Percentiles rank a stretch among this genome's conserved stretches.
These are phyloP conservation scores for Poecilia latipinna DNA, from an alignment of 2,113 vertebrate genomes.

Conservation along the genomic window DNA sequence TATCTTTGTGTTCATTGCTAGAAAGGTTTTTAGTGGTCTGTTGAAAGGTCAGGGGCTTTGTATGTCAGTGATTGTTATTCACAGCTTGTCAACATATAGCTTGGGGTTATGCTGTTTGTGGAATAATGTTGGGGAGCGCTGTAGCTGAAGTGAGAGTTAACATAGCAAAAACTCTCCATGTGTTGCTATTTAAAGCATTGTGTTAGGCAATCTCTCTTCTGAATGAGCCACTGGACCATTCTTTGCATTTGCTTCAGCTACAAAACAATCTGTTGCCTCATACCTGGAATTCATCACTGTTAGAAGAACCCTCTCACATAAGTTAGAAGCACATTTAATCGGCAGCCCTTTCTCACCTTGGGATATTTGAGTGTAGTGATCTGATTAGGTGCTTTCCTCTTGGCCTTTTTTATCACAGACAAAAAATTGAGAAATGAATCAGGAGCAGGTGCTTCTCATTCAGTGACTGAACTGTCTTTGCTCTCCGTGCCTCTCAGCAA, in stretches of 20 bases:
- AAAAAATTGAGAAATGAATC: conserved; percentile 63
- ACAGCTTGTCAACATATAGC: conserved; percentile 2
- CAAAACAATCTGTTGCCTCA: conserved; percentile 53
- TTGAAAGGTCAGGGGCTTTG: conserved; percentile 2
- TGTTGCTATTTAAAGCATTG: conserved; percentile 20
- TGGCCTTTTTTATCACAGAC: conserved; percentile 51
- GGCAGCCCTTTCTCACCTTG: conserved; percentile 38
- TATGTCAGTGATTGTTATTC: neutral
- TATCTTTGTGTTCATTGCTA: neutral
- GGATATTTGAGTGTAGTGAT: conserved; percentile 52
- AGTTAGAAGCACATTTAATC: conserved; percentile 40
- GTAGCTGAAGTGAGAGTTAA: conserved; percentile 4
- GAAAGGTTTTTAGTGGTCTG: neutral
- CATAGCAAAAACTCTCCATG: conserved; percentile 1
- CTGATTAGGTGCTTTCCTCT: conserved; percentile 35
- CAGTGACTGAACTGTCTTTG: conserved; percentile 50
- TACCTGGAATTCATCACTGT: conserved; percentile 37
- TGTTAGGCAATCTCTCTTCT: conserved; percentile 18
- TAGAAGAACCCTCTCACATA: conserved; percentile 28
- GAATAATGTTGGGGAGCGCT: neutral
- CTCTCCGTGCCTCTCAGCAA: conserved; percentile 50
- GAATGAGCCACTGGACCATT: conserved; percentile 30
- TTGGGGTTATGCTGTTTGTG: conserved; percentile 3
- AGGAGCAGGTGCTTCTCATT: conserved; percentile 69
- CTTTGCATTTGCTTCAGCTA: conserved; percentile 25